Conservation (phyloP, 2,888 invertebrate genomes). For the Galerucella calmariensis region DNA sequence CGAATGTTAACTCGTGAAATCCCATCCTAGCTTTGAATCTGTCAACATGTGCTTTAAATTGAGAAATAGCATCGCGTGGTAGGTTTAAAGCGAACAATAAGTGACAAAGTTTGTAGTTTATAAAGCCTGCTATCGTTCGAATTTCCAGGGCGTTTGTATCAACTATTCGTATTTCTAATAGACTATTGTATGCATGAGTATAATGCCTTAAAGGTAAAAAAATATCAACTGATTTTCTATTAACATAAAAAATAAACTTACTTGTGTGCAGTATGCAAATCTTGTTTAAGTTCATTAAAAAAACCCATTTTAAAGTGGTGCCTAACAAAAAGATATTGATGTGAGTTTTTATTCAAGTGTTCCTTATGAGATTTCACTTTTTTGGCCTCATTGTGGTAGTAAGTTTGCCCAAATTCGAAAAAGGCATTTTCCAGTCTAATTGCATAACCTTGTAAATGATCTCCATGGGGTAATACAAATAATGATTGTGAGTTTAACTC, state of each 20-base stretch:
- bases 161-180: constrained; percentile 87
- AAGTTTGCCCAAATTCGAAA: constrained; percentile 90
- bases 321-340: constrained; percentile 91
- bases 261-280: constrained; percentile 85
- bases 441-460: constrained; percentile 80
- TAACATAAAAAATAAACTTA: constrained; percentile 57
- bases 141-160: constrained; percentile 94
- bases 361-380: constrained; percentile 90
- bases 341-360: constrained; percentile 89
- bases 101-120: constrained; percentile 95
- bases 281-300: constrained; percentile 93
- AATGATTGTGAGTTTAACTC: constrained; percentile 92
- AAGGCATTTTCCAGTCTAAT: constrained; percentile 91
- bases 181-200: constrained; percentile 88
- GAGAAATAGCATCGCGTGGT: constrained; percentile 93
- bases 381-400: constrained; percentile 90
- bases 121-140: constrained; percentile 92
- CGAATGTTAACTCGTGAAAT: constrained; percentile 87
- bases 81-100: constrained; percentile 89
- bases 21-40: constrained; percentile 86
- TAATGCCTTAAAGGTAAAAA: constrained; percentile 72
- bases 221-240: neutral
- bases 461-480: constrained; percentile 88
- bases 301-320: constrained; percentile 98
- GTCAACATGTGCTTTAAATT: constrained; percentile 92